These are phyloP conservation scores for Aplodontia rufa DNA, from an alignment of 2,113 vertebrate species.

Conservation along the genomic window DNA sequence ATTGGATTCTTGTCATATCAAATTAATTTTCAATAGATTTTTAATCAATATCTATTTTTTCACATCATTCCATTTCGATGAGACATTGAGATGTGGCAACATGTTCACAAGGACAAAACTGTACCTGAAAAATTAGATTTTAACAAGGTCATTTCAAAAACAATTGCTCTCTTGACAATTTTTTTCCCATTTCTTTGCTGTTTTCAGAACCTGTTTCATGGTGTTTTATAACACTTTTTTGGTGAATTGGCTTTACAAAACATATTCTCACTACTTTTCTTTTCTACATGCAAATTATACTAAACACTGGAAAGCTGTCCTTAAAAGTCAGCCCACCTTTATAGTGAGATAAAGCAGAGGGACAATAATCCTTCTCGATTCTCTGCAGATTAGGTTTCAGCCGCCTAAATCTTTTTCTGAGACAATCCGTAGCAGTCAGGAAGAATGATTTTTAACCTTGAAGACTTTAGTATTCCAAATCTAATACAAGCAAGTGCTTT, in stretches of 20 bases:
- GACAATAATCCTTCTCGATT: not conserved
- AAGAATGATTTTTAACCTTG: slow-evolving; percentile 53
- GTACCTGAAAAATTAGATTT: not conserved
- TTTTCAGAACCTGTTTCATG: not conserved
- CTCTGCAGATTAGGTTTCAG: not conserved
- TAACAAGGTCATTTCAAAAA: not conserved
- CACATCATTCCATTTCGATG: not conserved
- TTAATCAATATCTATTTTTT: not conserved
- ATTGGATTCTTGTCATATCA: not conserved
- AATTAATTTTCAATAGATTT: slow-evolving; percentile 12
- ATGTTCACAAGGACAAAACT: slow-evolving; percentile 17
- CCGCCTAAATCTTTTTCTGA: not conserved
- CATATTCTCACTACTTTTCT: not conserved
- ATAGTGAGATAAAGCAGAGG: not conserved
- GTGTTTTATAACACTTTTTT: not conserved
- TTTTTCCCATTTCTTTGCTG: not conserved
- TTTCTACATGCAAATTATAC: not conserved
- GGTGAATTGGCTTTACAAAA: not conserved
- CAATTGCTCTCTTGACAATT: not conserved
- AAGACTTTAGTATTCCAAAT: slow-evolving; percentile 16
- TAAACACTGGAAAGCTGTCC: not conserved
- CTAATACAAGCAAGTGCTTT: not conserved
- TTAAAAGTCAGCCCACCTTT: not conserved
- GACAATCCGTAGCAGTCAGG: not conserved
- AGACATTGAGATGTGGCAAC: not conserved